Evolutionary conservation across 2,888 invertebrate species (phyloP).

Genomic region (Andrena chrysosceles): DNA sequence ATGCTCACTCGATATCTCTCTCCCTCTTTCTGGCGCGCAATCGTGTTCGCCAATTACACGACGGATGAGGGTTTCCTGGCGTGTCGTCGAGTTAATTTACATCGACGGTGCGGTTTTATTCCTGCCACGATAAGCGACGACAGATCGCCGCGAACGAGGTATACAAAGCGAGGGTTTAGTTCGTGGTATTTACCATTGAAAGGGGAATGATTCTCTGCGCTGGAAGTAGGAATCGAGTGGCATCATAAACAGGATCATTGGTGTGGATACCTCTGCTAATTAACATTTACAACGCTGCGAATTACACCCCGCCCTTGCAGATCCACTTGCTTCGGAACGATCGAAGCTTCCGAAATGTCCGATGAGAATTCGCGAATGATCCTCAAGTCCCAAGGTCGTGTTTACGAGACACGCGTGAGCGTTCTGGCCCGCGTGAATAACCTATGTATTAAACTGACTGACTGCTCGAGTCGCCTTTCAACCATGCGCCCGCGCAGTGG

Average conservation of each 20-base stretch:
- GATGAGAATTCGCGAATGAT: conserved; percentile 70
- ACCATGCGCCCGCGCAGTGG: background rate
- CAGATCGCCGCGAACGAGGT: conserved; percentile 3
- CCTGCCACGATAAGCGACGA: conserved; percentile 31
- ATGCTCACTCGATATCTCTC: background rate
- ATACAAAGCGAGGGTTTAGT: conserved; percentile 7
- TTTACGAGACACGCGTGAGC: conserved; percentile 71
- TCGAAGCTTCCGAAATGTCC: conserved; percentile 65
- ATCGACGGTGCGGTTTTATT: conserved; percentile 39
- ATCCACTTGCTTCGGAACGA: conserved; percentile 20
- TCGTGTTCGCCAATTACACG: conserved; percentile 31
- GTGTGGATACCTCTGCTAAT: too few species aligned
- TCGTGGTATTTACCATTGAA: conserved; percentile 33
- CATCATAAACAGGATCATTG: too few species aligned
- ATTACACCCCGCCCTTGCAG: background rate
- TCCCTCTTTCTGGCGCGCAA: background rate
- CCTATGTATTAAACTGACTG: conserved; percentile 26
- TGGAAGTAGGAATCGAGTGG: too few species aligned
- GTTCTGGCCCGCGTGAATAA: conserved; percentile 61
- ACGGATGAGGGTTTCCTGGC: conserved; percentile 37
- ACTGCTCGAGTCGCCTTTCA: conserved; percentile 12
- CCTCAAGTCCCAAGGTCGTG: conserved; percentile 76
- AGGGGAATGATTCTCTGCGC: too few species aligned
- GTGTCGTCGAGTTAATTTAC: conserved; percentile 39
- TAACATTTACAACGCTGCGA: background rate